phyloP scores from a whole-genome alignment of 2,888 invertebrate genomes.

The Phyllotreta striolata region DNA sequence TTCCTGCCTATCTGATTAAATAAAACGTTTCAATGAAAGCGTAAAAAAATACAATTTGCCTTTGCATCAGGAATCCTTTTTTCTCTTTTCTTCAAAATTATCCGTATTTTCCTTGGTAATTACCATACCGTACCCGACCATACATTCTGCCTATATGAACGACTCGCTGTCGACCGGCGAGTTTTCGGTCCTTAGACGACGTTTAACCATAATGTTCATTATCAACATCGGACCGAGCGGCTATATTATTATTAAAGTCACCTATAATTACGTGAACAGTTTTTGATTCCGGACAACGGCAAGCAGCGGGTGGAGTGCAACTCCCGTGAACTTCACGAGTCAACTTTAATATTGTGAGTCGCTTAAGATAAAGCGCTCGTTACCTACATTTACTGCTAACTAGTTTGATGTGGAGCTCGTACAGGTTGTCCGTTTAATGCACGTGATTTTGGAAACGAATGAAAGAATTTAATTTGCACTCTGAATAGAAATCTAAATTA shows the following conservation, averaged over 20 bases:
- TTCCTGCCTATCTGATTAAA: no score
- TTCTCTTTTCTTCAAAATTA: background rate
- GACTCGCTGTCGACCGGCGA: no score
- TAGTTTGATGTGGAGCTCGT: constrained; percentile 35
- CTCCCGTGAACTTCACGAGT: constrained; percentile 43
- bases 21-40: no score
- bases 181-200: no score
- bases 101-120: constrained; percentile 18
- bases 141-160: no score
- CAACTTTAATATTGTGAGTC: constrained; percentile 33
- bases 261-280: constrained; percentile 51
- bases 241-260: constrained; percentile 46
- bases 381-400: constrained; percentile 46
- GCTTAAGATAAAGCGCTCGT: constrained; percentile 43
- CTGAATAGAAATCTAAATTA: background rate
- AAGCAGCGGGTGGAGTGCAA: constrained; percentile 47
- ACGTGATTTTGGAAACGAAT: background rate
- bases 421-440: constrained; percentile 4
- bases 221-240: background rate
- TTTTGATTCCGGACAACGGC: constrained; percentile 43
- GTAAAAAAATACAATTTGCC: no score
- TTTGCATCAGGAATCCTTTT: background rate
- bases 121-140: constrained; percentile 31
- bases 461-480: background rate
- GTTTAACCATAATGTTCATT: no score